phyloP scores from a whole-genome alignment of 2,888 invertebrate species.

The Litoditis marina region DNA sequence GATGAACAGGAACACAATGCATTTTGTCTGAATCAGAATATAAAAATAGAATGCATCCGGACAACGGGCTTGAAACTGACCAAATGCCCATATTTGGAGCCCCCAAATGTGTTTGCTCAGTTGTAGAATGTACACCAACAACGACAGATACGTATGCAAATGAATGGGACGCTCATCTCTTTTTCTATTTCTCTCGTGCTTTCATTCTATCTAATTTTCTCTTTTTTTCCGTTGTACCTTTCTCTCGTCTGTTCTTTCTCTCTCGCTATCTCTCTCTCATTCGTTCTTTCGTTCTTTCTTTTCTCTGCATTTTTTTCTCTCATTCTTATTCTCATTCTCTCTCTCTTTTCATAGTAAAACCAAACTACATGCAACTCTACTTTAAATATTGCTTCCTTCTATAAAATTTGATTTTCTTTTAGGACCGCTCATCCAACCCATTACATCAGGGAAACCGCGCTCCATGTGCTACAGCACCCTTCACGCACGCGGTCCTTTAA shows the following conservation, averaged over 20 bases:
- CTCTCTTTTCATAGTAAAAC: not conserved
- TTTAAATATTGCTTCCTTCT: no score
- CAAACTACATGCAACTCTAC: not conserved
- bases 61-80: not conserved
- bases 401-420: no score
- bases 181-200: not conserved
- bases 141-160: not conserved
- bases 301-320: constrained; percentile 1
- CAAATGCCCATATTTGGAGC: constrained; percentile 3
- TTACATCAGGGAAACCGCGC: no score
- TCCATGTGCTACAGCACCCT: no score
- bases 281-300: not conserved
- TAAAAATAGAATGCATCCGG: not conserved
- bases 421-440: no score
- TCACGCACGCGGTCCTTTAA: no score
- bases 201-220: not conserved
- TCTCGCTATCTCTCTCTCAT: constrained; percentile 1
- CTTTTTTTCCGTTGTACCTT: not conserved
- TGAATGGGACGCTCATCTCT: not conserved
- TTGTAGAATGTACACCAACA: not conserved
- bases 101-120: not conserved
- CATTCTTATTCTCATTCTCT: not conserved
- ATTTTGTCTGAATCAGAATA: not conserved
- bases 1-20: no score
- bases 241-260: constrained; percentile 8